These are phyloP conservation scores for Galbula dea DNA, from an alignment of 2,113 vertebrate genomes.

Conservation along the genomic window DNA sequence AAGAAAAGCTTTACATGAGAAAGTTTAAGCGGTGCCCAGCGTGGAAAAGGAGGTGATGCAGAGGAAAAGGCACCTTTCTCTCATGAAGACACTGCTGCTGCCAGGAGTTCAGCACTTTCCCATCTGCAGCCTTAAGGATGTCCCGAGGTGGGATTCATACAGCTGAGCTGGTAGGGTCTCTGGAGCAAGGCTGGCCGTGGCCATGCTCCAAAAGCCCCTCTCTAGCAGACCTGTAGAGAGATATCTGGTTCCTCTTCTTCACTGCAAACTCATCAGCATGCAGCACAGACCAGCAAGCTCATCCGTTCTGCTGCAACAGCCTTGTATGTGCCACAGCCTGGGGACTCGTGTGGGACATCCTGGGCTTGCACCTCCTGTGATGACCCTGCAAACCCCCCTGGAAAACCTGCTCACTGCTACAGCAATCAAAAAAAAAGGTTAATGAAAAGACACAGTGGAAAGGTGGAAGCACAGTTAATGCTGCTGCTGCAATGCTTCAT, in stretches of 20 bases:
- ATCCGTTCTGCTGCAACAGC: background rate
- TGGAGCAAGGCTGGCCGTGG: background rate
- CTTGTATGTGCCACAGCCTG: rapidly evolving
- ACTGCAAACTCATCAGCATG: background rate
- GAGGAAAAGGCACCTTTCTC: background rate
- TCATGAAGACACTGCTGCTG: background rate
- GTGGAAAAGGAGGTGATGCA: background rate
- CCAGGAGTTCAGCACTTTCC: background rate
- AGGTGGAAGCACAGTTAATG: background rate
- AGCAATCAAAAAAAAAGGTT: background rate
- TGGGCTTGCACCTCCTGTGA: background rate
- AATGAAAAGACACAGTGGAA: background rate
- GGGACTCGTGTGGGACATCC: background rate
- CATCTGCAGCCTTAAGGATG: background rate
- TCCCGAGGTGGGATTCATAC: rapidly evolving
- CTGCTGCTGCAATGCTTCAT: background rate
- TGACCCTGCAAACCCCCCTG: background rate
- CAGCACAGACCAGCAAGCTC: background rate
- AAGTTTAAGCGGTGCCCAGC: background rate
- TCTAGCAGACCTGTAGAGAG: background rate
- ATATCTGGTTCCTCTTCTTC: background rate
- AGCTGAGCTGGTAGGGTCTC: background rate
- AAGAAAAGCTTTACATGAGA: background rate
- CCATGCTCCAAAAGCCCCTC: background rate
- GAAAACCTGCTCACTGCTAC: background rate